A percentile compares a stretch with the other conserved stretches of the same genome.
These are phyloP conservation scores for Lycocorax pyrrhopterus DNA, from an alignment of 2,113 vertebrate genomes.

Conservation along the genomic window DNA sequence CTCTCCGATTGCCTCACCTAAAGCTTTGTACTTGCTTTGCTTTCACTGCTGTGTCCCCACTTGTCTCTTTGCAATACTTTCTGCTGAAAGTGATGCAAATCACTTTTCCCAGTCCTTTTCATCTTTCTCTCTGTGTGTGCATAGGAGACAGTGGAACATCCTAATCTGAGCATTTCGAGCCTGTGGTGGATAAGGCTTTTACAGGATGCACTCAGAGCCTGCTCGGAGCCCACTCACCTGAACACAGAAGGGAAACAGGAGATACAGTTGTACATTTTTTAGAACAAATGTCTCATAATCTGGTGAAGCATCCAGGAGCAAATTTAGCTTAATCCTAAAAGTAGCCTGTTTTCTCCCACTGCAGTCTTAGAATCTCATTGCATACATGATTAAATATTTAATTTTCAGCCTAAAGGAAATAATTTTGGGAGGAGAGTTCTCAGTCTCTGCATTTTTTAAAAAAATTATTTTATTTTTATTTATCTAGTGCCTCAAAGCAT, in stretches of 20 bases:
- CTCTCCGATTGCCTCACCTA: not conserved
- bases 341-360: not conserved
- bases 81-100: not conserved
- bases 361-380: not conserved
- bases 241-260: not conserved
- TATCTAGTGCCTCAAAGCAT: not conserved
- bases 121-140: not conserved
- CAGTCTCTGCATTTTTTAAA: not conserved
- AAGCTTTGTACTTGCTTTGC: not conserved
- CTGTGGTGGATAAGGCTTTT: not conserved
- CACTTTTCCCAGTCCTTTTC: not conserved
- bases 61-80: not conserved
- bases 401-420: not conserved
- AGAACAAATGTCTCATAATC: not conserved
- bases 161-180: not conserved
- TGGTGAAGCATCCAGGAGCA: not conserved
- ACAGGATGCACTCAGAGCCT: accelerated
- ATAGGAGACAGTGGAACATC: not conserved
- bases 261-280: not conserved
- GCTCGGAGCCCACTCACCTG: not conserved
- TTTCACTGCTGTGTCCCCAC: not conserved
- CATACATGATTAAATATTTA: not conserved
- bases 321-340: not conserved
- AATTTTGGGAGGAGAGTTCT: not conserved
- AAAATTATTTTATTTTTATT: not conserved